Evolutionary conservation across 2,113 vertebrate genomes (phyloP), one percentile per base, ranked within the genome.

Genomic region (Scophthalmus maximus): DNA sequence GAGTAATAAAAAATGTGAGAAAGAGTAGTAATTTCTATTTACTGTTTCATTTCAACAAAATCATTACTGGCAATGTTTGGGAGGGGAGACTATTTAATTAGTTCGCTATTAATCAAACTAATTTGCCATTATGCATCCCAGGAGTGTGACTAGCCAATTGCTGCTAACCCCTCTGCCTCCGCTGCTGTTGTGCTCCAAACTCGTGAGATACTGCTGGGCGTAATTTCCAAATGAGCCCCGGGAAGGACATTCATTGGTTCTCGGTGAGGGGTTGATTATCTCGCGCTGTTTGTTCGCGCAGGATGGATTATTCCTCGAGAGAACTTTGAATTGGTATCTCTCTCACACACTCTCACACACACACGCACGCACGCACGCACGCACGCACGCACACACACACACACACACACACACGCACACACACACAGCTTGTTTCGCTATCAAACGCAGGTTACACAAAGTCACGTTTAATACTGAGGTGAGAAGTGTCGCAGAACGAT

Each of bases 61-160:
- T 73, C 40, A 83, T 81, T 66, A 60, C 29, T 51, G 27, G 17
- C 58, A 51, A 65, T 68, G 44, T 72, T 82, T 55, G 14, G 53
- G 25, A 62, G 72, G 32, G n/a, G 30, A 58, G 26, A 57, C 76
- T 76, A 68, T 82, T 86, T 85, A 85, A 89, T 81, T 89, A 86
- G 80, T 86, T 66, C 68, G 8, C 75, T 59, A 87, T 92, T 89
- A 89, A 85, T 88, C 78, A 77, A 60, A 75, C 52, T 88, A 91
- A 91, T 91, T 90, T 87, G 77, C 82, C 73, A 79, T 79, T 76
- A 50, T 55, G 73, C 61, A 62, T 87, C 88, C 81, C 70, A 70
- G 73, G 87, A 83, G 84, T 60, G 32, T 10, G 63, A 63, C 73
- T 75, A 77, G 65, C 80, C 77, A 79, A 77, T 85, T 79, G 87